phyloP scores from a whole-genome alignment of 1,140 invertebrate species.

The Antheraea pernyi region DNA sequence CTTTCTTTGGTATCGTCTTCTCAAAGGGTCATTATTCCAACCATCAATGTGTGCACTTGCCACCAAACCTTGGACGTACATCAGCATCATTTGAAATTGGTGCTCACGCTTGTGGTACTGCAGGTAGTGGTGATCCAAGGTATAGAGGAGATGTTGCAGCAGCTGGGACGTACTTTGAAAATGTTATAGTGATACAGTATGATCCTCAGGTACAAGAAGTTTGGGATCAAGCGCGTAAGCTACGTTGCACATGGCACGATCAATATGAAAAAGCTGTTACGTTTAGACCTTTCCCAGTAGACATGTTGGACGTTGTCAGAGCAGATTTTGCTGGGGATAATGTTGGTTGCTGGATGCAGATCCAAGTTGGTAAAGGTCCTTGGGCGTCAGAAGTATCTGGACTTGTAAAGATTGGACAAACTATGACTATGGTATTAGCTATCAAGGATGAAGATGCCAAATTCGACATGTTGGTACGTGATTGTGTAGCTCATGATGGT shows the following conservation, averaged over 20 bases:
- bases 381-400: constrained; percentile 97
- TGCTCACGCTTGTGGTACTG: constrained; percentile 94
- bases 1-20: constrained; percentile 97
- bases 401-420: constrained; percentile 96
- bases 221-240: constrained; percentile 96
- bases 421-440: constrained; percentile 97
- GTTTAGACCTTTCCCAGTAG: constrained; percentile 96
- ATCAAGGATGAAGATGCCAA: constrained; percentile 98
- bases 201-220: constrained; percentile 97
- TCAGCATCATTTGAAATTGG: constrained; percentile 95
- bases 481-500: constrained; percentile 96
- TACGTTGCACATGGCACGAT: constrained; percentile 97
- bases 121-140: constrained; percentile 93
- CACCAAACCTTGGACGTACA: constrained; percentile 90
- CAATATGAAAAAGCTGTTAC: constrained; percentile 97
- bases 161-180: constrained; percentile 96
- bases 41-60: constrained; percentile 94
- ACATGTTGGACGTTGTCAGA: constrained; percentile 95
- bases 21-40: constrained; percentile 96
- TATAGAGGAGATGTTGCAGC: constrained; percentile 90
- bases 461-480: constrained; percentile 96
- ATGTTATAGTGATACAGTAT: constrained; percentile 96
- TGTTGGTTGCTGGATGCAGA: constrained; percentile 97
- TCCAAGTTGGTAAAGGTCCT: constrained; percentile 96
- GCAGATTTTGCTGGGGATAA: constrained; percentile 97